A percentile compares a stretch with the other conserved stretches of the same genome.
These are phyloP conservation scores for Acanthurus lineatus DNA, from an alignment of 2,797 vertebrate species.

Conservation along the genomic window DNA sequence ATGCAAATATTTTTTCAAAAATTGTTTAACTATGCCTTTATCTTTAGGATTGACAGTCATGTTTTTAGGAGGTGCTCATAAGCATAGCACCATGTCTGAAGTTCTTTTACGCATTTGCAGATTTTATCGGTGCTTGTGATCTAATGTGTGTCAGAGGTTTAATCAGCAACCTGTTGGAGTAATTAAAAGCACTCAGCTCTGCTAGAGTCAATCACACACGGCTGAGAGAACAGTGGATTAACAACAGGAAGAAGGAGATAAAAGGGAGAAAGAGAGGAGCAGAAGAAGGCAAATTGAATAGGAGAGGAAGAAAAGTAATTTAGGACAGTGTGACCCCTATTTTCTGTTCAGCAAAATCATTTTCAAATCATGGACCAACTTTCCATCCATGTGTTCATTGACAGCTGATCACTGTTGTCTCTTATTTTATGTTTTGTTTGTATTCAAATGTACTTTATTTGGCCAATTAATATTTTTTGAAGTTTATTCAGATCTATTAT, in stretches of 20 bases:
- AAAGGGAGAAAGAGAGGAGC: neutral
- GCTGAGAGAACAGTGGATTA: conserved; percentile 41
- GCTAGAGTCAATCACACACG: conserved; percentile 51
- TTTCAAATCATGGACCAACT: too few relatives aligned
- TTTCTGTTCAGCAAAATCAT: too few relatives aligned
- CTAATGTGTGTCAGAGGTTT: conserved; percentile 48
- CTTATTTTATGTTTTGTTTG: too few relatives aligned
- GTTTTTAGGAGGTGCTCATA: neutral
- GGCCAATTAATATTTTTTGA: too few relatives aligned
- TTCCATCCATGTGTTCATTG: too few relatives aligned
- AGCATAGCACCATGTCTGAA: neutral
- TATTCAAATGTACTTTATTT: too few relatives aligned
- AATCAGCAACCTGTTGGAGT: conserved; percentile 57
- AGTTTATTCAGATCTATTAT: too few relatives aligned
- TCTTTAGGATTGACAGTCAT: neutral
- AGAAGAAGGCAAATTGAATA: too few relatives aligned
- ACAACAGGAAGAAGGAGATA: conserved; percentile 11
- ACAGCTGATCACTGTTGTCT: too few relatives aligned
- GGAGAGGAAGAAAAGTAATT: neutral
- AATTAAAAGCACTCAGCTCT: conserved; percentile 67
- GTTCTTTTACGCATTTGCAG: neutral
- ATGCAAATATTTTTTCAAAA: too few relatives aligned
- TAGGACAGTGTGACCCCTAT: neutral
- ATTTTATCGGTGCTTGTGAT: conserved; percentile 30
- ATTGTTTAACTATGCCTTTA: too few relatives aligned